Percentiles rank a stretch among this genome's conserved stretches.
These are phyloP conservation scores for Pterophyllum scalare DNA, from an alignment of 2,113 vertebrate genomes.

Conservation along the genomic window DNA sequence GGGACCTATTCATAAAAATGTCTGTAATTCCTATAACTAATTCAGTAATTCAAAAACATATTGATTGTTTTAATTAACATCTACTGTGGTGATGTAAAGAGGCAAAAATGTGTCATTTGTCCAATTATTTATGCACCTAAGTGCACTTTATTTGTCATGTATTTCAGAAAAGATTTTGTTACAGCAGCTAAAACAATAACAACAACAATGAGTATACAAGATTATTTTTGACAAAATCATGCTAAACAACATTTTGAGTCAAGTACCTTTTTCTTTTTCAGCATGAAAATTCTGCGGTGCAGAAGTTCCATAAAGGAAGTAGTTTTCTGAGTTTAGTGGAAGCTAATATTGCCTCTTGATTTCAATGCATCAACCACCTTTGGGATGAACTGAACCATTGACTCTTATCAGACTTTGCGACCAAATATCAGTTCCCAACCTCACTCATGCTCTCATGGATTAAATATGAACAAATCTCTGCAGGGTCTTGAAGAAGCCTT, in stretches of 20 bases:
- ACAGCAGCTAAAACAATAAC: neutral
- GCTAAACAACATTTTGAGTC: neutral
- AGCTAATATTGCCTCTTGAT: neutral
- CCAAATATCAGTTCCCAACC: neutral
- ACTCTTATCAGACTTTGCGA: conserved; percentile 1
- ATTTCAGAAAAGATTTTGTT: neutral
- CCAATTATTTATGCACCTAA: neutral
- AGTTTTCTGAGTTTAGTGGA: neutral
- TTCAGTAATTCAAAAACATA: neutral
- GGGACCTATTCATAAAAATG: neutral
- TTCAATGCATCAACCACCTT: conserved; percentile 14
- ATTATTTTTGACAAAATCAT: neutral
- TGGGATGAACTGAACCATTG: conserved; percentile 2
- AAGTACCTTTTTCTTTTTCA: neutral
- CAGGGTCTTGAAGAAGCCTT: neutral
- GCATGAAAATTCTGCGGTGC: neutral
- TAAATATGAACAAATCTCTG: conserved; percentile 11
- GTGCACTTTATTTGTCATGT: neutral
- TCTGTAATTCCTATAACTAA: neutral
- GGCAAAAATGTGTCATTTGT: neutral
- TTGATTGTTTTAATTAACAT: neutral
- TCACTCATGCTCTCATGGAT: neutral
- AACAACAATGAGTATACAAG: no score
- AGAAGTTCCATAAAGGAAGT: neutral
- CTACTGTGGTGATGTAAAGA: neutral